Evolutionary conservation across 1,140 invertebrate genomes (phyloP).

Genomic region (Listronotus bonariensis): DNA sequence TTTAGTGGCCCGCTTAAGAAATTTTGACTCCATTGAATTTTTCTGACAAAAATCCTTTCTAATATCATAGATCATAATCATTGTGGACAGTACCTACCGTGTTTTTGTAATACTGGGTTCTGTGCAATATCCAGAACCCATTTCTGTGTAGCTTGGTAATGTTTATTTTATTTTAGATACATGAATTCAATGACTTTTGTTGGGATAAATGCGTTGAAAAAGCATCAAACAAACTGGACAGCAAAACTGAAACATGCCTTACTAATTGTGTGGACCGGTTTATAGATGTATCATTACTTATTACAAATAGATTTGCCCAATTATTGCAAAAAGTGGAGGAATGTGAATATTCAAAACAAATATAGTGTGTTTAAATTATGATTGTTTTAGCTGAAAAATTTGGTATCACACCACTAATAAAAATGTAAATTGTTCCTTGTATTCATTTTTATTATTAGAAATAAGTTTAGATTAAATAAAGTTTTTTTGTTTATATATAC

Average conservation of each 20-base stretch:
- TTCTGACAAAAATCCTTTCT: too few relatives aligned
- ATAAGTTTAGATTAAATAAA: background rate
- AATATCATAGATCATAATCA: too few relatives aligned
- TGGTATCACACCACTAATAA: constrained; percentile 14
- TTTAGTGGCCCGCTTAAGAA: too few relatives aligned
- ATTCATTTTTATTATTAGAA: constrained; percentile 29
- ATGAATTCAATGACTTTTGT: constrained; percentile 90
- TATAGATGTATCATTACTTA: constrained; percentile 85
- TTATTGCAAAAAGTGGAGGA: constrained; percentile 67
- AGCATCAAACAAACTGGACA: constrained; percentile 83
- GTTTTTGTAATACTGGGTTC: too few relatives aligned
- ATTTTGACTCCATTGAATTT: too few relatives aligned
- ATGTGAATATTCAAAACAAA: constrained; percentile 22
- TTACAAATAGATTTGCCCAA: constrained; percentile 85
- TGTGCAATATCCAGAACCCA: too few relatives aligned
- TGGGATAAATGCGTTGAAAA: constrained; percentile 96
- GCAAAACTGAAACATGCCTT: constrained; percentile 86
- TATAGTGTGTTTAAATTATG: background rate
- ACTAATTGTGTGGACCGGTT: constrained; percentile 94
- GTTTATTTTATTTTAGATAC: constrained; percentile 68
- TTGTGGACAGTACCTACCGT: too few relatives aligned
- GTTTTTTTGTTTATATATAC: too few relatives aligned
- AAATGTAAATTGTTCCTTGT: constrained; percentile 28
- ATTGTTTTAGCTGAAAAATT: background rate
- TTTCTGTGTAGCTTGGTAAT: background rate